These are phyloP conservation scores for Otus sunia DNA, from an alignment of 2,113 vertebrate genomes.

Conservation along the genomic window DNA sequence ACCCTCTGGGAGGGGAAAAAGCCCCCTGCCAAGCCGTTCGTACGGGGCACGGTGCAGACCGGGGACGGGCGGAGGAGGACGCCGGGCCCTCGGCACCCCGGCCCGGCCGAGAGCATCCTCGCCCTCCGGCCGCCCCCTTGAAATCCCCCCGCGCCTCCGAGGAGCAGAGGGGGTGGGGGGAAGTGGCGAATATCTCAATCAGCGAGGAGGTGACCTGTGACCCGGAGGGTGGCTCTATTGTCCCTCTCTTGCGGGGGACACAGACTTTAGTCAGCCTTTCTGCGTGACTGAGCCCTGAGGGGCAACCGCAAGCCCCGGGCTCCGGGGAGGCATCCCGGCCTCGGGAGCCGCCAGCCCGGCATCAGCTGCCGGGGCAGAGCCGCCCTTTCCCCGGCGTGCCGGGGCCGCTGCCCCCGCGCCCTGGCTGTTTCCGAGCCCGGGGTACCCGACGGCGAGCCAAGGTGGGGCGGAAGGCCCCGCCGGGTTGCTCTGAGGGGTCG, in stretches of 20 bases:
- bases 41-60: not conserved
- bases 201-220: constrained; percentile 78
- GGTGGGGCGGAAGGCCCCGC: not conserved
- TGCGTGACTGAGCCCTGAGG: constrained; percentile 76
- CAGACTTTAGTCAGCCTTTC: constrained; percentile 79
- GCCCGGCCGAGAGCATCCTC: not conserved
- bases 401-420: not conserved
- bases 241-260: constrained; percentile 75
- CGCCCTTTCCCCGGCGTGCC: not conserved
- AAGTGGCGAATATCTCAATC: constrained; percentile 83
- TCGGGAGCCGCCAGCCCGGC: not conserved
- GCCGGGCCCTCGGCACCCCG: not conserved
- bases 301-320: constrained; percentile 61
- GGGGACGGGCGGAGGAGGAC: not conserved
- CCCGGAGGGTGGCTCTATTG: constrained; percentile 80
- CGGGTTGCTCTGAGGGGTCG: not conserved
- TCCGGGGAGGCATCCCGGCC: constrained; percentile 27
- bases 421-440: not conserved
- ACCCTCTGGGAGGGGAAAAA: not conserved
- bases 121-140: not conserved
- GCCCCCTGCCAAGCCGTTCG: not conserved
- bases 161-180: not conserved
- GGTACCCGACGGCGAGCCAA: accelerated
- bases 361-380: not conserved
- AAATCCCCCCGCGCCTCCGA: not conserved